Base-by-base conservation (phyloP, 2,797 vertebrate species). In the Nyctalus aviator region DNA sequence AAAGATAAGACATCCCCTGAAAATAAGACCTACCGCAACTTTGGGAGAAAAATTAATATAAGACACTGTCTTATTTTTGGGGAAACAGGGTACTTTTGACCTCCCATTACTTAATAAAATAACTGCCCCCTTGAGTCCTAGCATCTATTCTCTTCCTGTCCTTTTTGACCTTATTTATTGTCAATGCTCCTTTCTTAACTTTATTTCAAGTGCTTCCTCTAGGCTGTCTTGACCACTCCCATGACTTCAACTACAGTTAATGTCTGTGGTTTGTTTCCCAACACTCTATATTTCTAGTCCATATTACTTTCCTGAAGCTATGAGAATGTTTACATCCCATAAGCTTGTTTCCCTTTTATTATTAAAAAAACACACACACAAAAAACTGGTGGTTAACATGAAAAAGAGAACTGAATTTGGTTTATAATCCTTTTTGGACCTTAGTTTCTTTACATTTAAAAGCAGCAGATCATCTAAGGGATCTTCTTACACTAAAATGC, bases 381-480 rank as follows among this genome's bases (percentile, higher is more conserved):
- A 44, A 85, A 85, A 73, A 35, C 68, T 53, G 37, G 27, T 76
- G 21, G 35, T 76, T 75, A 32, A 77, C 30, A 27, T 84, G 30
- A 81, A 81, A 86, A 86, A 44, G 69, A 71, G 35, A 84, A 37
- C 68, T 77, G 41, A 79, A 48, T 15, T 82, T 86, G 44, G 20
- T 81, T 94, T 85, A 30, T 72, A 79, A 41, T 55, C 44, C 77
- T 84, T 21, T 35, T 72, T 41, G 76, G 50, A 72, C 44, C 4
- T 88, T 35, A 77, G 25, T 83, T 95, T 90, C 41, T 94, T 85
- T 88, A 46, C 69, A 73, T 84, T 83, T 89, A 35, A 76, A 64
- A 76, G 37, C 4, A 64, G n/a, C 5, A 72, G n/a, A 13, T 75
- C 15, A 64, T 76, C 18, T 57, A 75, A 46, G 23, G 35, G 2